Evolutionary conservation across 2,888 invertebrate species (phyloP).

Genomic region (Drosophila histrio): DNA sequence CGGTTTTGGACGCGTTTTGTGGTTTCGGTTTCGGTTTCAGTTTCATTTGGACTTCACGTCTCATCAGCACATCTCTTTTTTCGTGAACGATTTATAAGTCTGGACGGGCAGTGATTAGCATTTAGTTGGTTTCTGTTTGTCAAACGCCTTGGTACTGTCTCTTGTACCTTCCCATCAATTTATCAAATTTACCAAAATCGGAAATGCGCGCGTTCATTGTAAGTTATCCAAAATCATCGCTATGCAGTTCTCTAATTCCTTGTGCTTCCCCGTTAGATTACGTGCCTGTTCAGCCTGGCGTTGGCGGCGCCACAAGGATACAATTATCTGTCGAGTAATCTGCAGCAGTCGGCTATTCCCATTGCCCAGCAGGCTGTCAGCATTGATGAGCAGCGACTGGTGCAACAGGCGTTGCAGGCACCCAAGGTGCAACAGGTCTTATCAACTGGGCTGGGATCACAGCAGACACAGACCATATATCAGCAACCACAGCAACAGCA

Average conservation of each 20-base stretch:
- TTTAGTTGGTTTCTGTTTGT: slow-evolving; percentile 82
- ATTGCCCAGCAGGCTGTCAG: slow-evolving; percentile 29
- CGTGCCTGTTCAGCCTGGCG: slow-evolving; percentile 68
- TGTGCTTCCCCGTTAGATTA: slow-evolving; percentile 57
- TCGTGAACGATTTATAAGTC: slow-evolving; percentile 79
- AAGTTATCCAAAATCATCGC: slow-evolving; percentile 45
- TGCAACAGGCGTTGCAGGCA: slow-evolving; percentile 73
- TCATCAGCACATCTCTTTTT: slow-evolving; percentile 22
- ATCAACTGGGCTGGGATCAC: slow-evolving; percentile 29
- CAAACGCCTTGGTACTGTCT: slow-evolving; percentile 69
- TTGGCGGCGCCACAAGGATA: slow-evolving; percentile 81
- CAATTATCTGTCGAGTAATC: slow-evolving; percentile 66
- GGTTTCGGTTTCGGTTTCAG: slow-evolving; percentile 50
- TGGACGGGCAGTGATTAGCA: slow-evolving; percentile 74
- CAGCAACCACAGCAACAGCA: slow-evolving; percentile 46
- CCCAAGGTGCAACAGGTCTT: slow-evolving; percentile 62
- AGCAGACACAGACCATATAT: slow-evolving; percentile 35
- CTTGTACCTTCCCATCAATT: slow-evolving; percentile 1
- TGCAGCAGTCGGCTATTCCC: slow-evolving; percentile 46
- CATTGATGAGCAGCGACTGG: slow-evolving; percentile 55
- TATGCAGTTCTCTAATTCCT: slow-evolving; percentile 5
- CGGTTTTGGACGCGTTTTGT: slow-evolving; percentile 32
- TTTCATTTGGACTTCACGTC: slow-evolving; percentile 47
- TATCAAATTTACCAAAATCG: neutral
- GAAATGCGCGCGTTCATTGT: slow-evolving; percentile 81